phyloP scores from a whole-genome alignment of 2,797 vertebrate species.

The Cryptoblepharus egeriae region DNA sequence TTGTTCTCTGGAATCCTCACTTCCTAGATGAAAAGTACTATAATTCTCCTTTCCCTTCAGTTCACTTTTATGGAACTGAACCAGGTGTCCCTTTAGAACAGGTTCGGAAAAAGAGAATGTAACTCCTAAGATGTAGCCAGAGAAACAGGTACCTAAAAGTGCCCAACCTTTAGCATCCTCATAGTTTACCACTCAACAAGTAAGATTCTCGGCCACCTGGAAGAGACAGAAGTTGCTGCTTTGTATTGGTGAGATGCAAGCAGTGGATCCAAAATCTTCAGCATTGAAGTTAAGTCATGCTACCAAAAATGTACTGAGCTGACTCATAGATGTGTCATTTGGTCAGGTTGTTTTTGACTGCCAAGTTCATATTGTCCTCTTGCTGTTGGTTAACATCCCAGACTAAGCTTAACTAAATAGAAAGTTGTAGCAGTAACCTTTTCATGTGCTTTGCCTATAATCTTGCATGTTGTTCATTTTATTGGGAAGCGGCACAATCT shows the following conservation, averaged over 20 bases:
- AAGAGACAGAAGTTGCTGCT: background rate
- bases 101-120: background rate
- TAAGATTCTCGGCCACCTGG: background rate
- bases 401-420: too few species aligned
- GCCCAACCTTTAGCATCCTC: too few species aligned
- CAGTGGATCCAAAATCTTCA: background rate
- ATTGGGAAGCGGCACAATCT: too few species aligned
- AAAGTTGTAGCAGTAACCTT: background rate
- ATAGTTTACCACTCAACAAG: background rate
- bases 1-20: background rate
- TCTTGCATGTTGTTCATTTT: background rate
- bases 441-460: background rate
- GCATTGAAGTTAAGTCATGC: background rate
- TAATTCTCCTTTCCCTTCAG: background rate
- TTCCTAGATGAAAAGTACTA: background rate
- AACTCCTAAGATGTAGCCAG: background rate
- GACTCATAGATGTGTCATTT: background rate
- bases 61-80: background rate
- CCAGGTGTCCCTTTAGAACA: background rate
- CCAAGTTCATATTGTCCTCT: background rate
- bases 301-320: background rate
- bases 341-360: background rate
- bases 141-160: too few species aligned
- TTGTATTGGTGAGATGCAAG: background rate
- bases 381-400: too few species aligned